Percentiles rank a stretch among this genome's conserved stretches.
Conservation (phyloP, 1,140 invertebrate species). For the Drosophila prosaltans region DNA sequence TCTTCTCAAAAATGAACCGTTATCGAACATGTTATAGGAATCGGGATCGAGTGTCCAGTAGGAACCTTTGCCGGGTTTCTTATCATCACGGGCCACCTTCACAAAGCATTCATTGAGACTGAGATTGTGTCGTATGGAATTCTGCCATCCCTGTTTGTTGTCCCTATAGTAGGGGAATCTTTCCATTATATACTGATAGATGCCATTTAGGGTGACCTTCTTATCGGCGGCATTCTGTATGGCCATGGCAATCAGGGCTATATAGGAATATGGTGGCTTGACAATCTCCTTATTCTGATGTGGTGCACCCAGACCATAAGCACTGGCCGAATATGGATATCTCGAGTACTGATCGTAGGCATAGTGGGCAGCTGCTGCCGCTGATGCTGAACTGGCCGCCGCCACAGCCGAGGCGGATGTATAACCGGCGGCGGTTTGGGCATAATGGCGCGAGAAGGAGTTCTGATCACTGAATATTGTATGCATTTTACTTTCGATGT, state of each 20-base stretch:
- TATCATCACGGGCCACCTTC: slow-evolving; percentile 95
- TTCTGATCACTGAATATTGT: slow-evolving; percentile 94
- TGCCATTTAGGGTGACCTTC: slow-evolving; percentile 97
- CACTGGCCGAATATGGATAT: slow-evolving; percentile 86
- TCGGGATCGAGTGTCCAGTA: slow-evolving; percentile 99
- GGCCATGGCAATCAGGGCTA: slow-evolving; percentile 99
- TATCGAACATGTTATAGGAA: slow-evolving; percentile 99
- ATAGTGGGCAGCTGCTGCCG: slow-evolving; percentile 83
- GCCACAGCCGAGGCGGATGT: slow-evolving; percentile 83
- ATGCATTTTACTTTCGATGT: slow-evolving; percentile 86
- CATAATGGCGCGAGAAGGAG: slow-evolving; percentile 85
- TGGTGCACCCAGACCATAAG: slow-evolving; percentile 84
- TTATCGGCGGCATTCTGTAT: slow-evolving; percentile 97
- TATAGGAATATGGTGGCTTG: slow-evolving; percentile 99
- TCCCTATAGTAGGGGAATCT: slow-evolving; percentile 98
- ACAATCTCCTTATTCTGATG: slow-evolving; percentile 94
- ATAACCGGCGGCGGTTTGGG: slow-evolving; percentile 85
- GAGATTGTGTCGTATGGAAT: slow-evolving; percentile 97
- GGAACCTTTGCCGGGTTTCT: slow-evolving; percentile 97
- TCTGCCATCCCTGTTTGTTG: slow-evolving; percentile 98
- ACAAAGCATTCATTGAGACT: slow-evolving; percentile 99
- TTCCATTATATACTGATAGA: slow-evolving; percentile 99
- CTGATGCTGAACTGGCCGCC: slow-evolving; percentile 84
- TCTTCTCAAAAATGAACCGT: slow-evolving; percentile 96
- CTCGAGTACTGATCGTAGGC: slow-evolving; percentile 89